Base-by-base conservation (phyloP, 2,888 invertebrate species). In the Drosophila sordidula region DNA sequence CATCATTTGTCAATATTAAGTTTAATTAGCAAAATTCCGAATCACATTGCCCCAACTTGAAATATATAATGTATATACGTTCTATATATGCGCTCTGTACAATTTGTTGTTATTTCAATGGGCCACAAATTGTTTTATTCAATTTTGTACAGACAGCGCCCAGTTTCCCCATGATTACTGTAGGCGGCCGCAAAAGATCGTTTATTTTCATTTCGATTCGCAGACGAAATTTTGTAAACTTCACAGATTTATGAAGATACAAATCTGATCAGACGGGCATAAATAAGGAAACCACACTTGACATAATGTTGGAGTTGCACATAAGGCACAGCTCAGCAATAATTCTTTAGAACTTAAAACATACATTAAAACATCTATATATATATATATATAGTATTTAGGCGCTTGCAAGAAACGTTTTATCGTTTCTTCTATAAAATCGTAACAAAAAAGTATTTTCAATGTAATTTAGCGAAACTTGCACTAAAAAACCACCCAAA, bases 1-100 rank as follows among this genome's bases (percentile, higher is more conserved):
- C 89, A 88, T 86, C 86, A 86, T 86, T 86, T 86, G 89, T 86
- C 86, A 86, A 86, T 86, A 86, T 86, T 89, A 86, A 86, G 66
- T 88, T 88, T 86, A 89, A 86, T 86, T 89, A 88, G 89, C 89
- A 73, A 87, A 79, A 66, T 56, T 67, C 78, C 63, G 61, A 46
- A 50, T 50, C 51, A 32, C 51, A 26, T 41, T 50, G 44, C 52
- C 5, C 12, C 26, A 47, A 34, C 46, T 44, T 44, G 6, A 51
- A 47, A 65, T 45, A 56, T 41, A 41, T 25, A 16, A 25, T 9
- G 34, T 51, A 25, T 57, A 26, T 42, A 52, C 34, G 14, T 42
- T 1, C 6, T 26, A 32, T 51, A 6, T 39, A 70, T 50, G 42
- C 55, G 50, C 36, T 49, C 18, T 39, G 9, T 14, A 51, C 56